Conservation (phyloP, 53 echinoderm and acorn worm species). For the Henricia sp. region DNA sequence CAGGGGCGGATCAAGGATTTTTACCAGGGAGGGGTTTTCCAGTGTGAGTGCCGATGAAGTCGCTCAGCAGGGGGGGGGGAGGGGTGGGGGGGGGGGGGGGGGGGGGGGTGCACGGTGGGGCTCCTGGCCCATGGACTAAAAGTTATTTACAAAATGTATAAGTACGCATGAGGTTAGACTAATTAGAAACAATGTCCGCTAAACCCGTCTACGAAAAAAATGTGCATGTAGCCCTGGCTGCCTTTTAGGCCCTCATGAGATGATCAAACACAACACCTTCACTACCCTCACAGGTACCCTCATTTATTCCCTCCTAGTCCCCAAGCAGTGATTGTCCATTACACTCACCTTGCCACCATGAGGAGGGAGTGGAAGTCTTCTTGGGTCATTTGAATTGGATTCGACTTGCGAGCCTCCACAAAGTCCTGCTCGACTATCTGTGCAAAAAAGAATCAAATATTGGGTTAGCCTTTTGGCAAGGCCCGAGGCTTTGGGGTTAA, state of each 20-base stretch:
- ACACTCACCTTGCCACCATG: slow-evolving; percentile 81
- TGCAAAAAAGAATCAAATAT: not conserved
- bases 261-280: no score
- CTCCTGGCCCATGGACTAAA: no score
- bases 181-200: no score
- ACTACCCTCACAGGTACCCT: no score
- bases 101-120: not conserved
- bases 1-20: no score
- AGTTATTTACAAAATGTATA: no score
- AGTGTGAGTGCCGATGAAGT: no score
- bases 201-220: not conserved
- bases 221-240: not conserved
- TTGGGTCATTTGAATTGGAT: slow-evolving; percentile 83
- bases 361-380: slow-evolving; percentile 88
- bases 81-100: not conserved
- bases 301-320: no score
- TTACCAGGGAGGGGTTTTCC: no score
- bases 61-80: not conserved
- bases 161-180: no score
- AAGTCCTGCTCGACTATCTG: slow-evolving; percentile 96
- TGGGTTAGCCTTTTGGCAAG: not conserved
- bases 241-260: not conserved
- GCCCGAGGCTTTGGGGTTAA: no score
- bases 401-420: slow-evolving; percentile 83
- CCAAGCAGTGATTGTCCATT: no score